A percentile compares a stretch with the other conserved stretches of the same genome.
Conservation (phyloP, 2,113 vertebrate species). For the Smithornis capensis region DNA sequence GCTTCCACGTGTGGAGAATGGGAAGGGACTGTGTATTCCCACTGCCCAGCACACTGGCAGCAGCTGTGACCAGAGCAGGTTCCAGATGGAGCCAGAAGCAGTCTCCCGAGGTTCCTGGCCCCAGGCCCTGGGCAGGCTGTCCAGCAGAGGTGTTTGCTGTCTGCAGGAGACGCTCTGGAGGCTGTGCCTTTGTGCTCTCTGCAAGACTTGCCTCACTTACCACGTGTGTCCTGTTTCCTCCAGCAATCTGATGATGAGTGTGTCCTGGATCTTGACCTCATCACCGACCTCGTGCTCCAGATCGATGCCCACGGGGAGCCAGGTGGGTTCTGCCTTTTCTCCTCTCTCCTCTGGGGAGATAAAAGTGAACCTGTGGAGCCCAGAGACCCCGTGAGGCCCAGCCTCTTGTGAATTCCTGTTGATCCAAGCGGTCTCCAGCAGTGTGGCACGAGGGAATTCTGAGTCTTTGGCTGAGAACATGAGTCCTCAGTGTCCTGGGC, state of each 20-base stretch:
- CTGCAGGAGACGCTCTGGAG: background rate
- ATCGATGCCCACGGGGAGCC: constrained; percentile 84
- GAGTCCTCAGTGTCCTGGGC: background rate
- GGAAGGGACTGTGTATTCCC: background rate
- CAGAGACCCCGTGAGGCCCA: background rate
- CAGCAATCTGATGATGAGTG: constrained; percentile 78
- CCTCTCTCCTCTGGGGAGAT: background rate
- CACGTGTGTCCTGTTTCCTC: background rate
- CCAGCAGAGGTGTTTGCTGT: background rate
- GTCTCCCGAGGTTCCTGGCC: background rate
- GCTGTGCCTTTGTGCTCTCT: background rate
- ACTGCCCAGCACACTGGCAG: background rate
- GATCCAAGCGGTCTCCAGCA: fast-evolving
- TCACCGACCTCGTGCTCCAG: constrained; percentile 87
- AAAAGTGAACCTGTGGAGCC: background rate
- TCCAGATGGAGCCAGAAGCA: background rate
- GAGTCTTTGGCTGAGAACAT: background rate
- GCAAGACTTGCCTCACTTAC: background rate
- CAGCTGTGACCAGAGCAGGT: background rate
- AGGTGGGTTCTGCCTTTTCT: constrained; percentile 73
- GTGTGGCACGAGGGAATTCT: background rate
- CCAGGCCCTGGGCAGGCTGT: background rate
- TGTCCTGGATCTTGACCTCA: constrained; percentile 83
- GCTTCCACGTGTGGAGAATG: background rate
- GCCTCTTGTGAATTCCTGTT: background rate